phyloP scores from a whole-genome alignment of 2,113 vertebrate genomes.

The Antidorcas marsupialis region DNA sequence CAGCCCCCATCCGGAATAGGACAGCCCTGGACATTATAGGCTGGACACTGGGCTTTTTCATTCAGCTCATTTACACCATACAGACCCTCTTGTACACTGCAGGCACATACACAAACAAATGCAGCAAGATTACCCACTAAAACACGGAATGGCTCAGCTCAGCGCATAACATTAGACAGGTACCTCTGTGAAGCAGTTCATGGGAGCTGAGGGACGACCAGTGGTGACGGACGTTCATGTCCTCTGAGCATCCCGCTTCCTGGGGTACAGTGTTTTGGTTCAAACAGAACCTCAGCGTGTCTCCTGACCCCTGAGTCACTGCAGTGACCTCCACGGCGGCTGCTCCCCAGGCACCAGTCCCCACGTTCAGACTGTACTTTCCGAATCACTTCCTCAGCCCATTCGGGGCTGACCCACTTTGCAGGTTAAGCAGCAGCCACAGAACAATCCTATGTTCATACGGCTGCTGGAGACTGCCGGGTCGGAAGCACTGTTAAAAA shows the following conservation, averaged over 20 bases:
- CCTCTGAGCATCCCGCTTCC: background rate
- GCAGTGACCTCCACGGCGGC: background rate
- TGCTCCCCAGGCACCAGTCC: background rate
- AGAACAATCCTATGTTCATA: background rate
- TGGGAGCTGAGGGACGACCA: background rate
- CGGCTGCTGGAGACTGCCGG: background rate
- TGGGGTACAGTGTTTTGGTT: background rate
- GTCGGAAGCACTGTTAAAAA: background rate
- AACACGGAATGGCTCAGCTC: background rate
- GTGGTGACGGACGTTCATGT: background rate
- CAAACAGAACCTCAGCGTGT: background rate
- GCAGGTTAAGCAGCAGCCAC: background rate
- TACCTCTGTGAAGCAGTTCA: background rate
- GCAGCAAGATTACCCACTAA: background rate
- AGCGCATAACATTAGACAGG: background rate
- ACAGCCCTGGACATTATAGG: background rate
- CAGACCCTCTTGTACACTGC: slow-evolving; percentile 3
- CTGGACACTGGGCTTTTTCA: slow-evolving; percentile 47
- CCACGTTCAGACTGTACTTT: background rate
- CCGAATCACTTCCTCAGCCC: background rate
- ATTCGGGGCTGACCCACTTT: background rate
- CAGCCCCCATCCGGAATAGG: background rate
- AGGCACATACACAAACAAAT: slow-evolving; percentile 24
- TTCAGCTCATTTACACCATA: background rate
- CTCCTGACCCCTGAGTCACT: background rate